A percentile compares a stretch with the other conserved stretches of the same genome.
Evolutionary conservation across 1,140 invertebrate species (phyloP).

Genomic region (Episyrphus balteatus): DNA sequence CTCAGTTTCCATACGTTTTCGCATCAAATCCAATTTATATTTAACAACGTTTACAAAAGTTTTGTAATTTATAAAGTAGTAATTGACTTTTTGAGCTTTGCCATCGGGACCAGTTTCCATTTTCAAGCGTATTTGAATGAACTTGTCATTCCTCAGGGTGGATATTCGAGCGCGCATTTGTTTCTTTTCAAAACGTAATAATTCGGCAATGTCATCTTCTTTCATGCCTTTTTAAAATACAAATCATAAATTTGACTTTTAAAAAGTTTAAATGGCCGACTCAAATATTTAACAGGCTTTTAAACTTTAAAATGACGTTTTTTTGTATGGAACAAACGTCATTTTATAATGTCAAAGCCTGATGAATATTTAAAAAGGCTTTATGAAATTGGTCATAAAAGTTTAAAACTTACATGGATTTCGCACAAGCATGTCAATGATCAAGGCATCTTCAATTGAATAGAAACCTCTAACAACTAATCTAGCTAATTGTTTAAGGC

Average conservation of each 20-base stretch:
- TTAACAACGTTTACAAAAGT: slow-evolving; percentile 95
- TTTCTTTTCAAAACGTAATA: slow-evolving; percentile 90
- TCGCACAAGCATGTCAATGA: slow-evolving; percentile 88
- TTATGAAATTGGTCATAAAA: slow-evolving; percentile 5
- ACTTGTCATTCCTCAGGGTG: slow-evolving; percentile 82
- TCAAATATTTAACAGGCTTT: too few species aligned
- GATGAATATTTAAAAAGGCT: too few species aligned
- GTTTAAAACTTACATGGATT: slow-evolving; percentile 64
- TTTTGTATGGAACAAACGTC: too few species aligned
- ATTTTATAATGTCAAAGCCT: too few species aligned
- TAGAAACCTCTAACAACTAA: slow-evolving; percentile 89
- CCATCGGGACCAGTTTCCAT: slow-evolving; percentile 92
- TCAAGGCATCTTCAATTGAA: slow-evolving; percentile 82
- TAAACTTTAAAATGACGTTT: too few species aligned
- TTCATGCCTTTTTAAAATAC: slow-evolving; percentile 61
- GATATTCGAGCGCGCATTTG: slow-evolving; percentile 80
- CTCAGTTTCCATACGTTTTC: slow-evolving; percentile 89
- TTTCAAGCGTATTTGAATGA: slow-evolving; percentile 82
- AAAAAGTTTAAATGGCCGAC: slow-evolving; percentile 6
- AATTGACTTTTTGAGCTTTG: slow-evolving; percentile 94
- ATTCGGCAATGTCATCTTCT: slow-evolving; percentile 90
- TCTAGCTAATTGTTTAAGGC: slow-evolving; percentile 80
- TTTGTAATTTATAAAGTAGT: slow-evolving; percentile 97
- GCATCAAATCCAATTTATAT: slow-evolving; percentile 92
- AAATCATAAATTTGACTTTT: neutral